These are phyloP conservation scores for Ranitomeya imitator DNA, from an alignment of 2,113 vertebrate species.

Conservation along the genomic window DNA sequence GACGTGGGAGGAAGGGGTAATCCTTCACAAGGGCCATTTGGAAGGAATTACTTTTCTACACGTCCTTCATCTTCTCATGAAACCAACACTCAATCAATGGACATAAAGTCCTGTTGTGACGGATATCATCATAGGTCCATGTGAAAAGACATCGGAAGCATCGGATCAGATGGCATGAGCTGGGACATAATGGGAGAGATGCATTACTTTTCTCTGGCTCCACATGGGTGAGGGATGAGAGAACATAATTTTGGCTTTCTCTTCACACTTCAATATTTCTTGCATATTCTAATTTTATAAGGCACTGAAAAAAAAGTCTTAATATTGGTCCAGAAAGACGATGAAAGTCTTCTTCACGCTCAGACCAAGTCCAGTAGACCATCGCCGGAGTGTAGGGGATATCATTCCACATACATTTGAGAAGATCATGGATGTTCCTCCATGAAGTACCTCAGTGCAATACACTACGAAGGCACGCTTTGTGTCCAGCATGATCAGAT, in stretches of 20 bases:
- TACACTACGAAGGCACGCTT: not conserved
- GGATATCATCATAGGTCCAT: not conserved
- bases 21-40: too few species aligned
- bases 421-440: not conserved
- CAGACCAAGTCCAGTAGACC: not conserved
- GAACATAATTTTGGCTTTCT: not conserved
- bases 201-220: not conserved
- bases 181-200: not conserved
- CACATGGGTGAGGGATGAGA: not conserved
- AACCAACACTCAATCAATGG: not conserved
- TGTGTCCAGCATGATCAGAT: not conserved
- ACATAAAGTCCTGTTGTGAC: not conserved
- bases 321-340: not conserved
- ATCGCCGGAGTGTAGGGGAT: not conserved
- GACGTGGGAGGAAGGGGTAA: too few species aligned
- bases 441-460: slow-evolving; percentile 11
- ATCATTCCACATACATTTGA: not conserved
- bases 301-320: not conserved
- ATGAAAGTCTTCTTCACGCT: not conserved
- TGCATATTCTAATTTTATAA: not conserved
- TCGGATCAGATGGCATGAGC: not conserved
- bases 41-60: not conserved
- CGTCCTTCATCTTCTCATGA: not conserved
- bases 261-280: not conserved
- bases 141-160: not conserved